These are phyloP conservation scores for Pristionchus arcanus DNA, from an alignment of 2,888 invertebrate genomes.

Conservation along the genomic window DNA sequence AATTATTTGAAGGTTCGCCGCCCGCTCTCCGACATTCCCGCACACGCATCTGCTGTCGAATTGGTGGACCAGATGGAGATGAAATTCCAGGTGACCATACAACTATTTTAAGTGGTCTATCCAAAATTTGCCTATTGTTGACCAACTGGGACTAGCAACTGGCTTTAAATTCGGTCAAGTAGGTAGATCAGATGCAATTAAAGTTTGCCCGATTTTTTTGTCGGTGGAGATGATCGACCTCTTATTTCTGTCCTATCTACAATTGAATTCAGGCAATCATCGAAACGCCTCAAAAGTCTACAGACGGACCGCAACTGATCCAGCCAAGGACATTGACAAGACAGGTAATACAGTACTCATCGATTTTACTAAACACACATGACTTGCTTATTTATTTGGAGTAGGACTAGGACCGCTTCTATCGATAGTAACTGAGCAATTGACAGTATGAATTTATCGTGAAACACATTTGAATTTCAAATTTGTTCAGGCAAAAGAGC, in stretches of 20 bases:
- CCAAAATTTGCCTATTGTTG: no score
- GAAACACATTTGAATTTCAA: not conserved
- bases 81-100: conserved; percentile 73
- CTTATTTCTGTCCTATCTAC: no score
- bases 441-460: no score
- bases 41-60: conserved; percentile 70
- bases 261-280: conserved; percentile 69
- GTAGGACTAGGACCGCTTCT: no score
- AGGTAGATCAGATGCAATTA: no score
- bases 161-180: no score
- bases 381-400: no score
- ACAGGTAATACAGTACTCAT: conserved; percentile 56
- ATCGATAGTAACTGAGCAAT: no score
- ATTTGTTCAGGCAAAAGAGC: conserved; percentile 68
- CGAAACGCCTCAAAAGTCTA: conserved; percentile 78
- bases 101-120: not conserved
- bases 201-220: no score
- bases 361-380: not conserved
- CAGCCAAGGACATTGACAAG: conserved; percentile 74
- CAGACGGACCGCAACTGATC: conserved; percentile 74
- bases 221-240: no score
- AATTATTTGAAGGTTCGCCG: conserved; percentile 68
- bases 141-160: no score
- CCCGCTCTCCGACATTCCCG: conserved; percentile 76
- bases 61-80: conserved; percentile 78